phyloP scores from a whole-genome alignment of 2,888 invertebrate genomes.

The Rhingia rostrata region DNA sequence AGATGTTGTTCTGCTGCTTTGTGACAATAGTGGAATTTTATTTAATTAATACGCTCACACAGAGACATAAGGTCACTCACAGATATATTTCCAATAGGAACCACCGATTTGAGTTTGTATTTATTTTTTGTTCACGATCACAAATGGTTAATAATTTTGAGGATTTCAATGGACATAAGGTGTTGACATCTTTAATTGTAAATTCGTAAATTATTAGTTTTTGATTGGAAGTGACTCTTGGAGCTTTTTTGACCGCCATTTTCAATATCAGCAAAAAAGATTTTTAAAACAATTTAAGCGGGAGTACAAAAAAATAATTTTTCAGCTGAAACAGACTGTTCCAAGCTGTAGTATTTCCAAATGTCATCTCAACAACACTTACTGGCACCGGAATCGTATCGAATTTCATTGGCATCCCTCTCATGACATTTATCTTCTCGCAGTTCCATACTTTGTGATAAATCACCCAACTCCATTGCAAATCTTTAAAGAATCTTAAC shows the following conservation, averaged over 20 bases:
- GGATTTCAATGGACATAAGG: slow-evolving; percentile 51
- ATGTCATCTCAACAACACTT: slow-evolving; percentile 26
- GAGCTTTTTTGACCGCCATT: no score
- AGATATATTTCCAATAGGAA: slow-evolving; percentile 36
- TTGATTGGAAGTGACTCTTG: not conserved
- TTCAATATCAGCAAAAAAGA: not conserved
- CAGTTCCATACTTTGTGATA: slow-evolving; percentile 21
- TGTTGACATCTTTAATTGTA: slow-evolving; percentile 60
- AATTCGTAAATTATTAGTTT: slow-evolving; percentile 3
- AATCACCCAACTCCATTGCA: slow-evolving; percentile 49
- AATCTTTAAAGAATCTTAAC: not conserved
- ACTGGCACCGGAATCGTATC: slow-evolving; percentile 24
- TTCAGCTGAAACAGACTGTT: no score
- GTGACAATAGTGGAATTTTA: slow-evolving; percentile 38
- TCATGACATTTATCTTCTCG: slow-evolving; percentile 37
- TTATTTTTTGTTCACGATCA: slow-evolving; percentile 33
- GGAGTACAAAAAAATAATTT: slow-evolving; percentile 14
- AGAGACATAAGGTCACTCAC: slow-evolving; percentile 12
- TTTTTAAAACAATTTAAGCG: slow-evolving; percentile 23
- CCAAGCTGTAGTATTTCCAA: slow-evolving; percentile 43
- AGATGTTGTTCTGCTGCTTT: not conserved
- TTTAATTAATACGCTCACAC: slow-evolving; percentile 50
- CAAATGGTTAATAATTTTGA: slow-evolving; percentile 55
- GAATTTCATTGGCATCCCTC: slow-evolving; percentile 38
- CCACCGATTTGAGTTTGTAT: slow-evolving; percentile 46